Conservation (phyloP, 2,113 vertebrate genomes). For the Pedetes capensis region DNA sequence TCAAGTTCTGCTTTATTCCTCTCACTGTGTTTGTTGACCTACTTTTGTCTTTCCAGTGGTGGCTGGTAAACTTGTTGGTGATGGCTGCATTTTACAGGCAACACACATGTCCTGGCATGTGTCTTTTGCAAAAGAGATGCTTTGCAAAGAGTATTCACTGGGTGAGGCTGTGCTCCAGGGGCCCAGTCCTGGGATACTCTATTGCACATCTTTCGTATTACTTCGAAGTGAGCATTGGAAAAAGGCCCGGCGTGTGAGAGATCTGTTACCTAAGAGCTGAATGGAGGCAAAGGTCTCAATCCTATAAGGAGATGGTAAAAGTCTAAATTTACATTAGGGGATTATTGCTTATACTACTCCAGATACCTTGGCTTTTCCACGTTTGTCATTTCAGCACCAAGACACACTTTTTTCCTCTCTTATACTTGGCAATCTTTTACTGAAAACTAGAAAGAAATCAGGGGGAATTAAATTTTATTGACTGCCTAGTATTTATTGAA, state of each 20-base stretch:
- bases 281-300: background rate
- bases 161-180: background rate
- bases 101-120: background rate
- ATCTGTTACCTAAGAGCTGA: background rate
- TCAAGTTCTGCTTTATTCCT: background rate
- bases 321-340: background rate
- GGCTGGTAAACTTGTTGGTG: background rate
- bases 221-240: background rate
- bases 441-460: background rate
- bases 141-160: background rate
- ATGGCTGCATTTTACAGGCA: background rate
- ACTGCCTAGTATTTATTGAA: background rate
- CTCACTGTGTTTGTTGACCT: background rate
- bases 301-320: background rate
- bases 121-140: background rate
- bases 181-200: background rate
- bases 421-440: background rate
- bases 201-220: background rate
- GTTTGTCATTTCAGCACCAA: background rate
- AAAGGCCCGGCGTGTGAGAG: background rate
- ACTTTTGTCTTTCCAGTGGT: background rate
- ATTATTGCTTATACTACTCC: background rate
- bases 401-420: background rate
- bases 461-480: background rate
- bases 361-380: background rate